Conservation (phyloP, 2,888 invertebrate species). For the Catocala sponsa region DNA sequence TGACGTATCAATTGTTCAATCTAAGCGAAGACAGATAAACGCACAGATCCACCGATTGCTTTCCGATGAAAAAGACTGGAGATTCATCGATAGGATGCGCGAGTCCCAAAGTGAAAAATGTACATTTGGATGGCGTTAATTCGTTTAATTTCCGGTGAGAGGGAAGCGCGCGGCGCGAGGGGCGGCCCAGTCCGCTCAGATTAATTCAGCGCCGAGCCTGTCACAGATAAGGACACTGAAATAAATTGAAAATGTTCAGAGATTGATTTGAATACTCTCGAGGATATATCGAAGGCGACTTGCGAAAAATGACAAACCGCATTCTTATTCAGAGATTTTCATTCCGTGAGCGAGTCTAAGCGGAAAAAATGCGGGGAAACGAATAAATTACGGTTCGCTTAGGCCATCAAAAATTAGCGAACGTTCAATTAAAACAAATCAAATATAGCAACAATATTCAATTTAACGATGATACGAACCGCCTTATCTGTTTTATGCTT, state of each 20-base stretch:
- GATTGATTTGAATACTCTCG: slow-evolving; percentile 87
- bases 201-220: slow-evolving; percentile 86
- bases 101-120: slow-evolving; percentile 87
- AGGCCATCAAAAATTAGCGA: slow-evolving; percentile 61
- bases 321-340: slow-evolving; percentile 65
- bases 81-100: slow-evolving; percentile 85
- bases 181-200: slow-evolving; percentile 79
- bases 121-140: slow-evolving; percentile 89
- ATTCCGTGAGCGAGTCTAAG: slow-evolving; percentile 56
- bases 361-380: slow-evolving; percentile 66
- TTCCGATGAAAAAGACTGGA: slow-evolving; percentile 83
- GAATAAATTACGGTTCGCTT: slow-evolving; percentile 71
- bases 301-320: slow-evolving; percentile 71
- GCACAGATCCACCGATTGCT: slow-evolving; percentile 80
- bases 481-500: slow-evolving; percentile 16
- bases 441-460: slow-evolving; percentile 60
- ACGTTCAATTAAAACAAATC: slow-evolving; percentile 61
- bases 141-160: slow-evolving; percentile 89
- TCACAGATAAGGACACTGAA: slow-evolving; percentile 87
- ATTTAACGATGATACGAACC: slow-evolving; percentile 53
- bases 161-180: slow-evolving; percentile 60
- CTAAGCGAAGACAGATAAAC: slow-evolving; percentile 85
- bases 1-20: slow-evolving; percentile 87
- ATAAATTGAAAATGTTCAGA: slow-evolving; percentile 89
- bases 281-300: slow-evolving; percentile 80